Evolutionary conservation across 1,140 invertebrate species (phyloP).

Genomic region (Drosophila virilis): DNA sequence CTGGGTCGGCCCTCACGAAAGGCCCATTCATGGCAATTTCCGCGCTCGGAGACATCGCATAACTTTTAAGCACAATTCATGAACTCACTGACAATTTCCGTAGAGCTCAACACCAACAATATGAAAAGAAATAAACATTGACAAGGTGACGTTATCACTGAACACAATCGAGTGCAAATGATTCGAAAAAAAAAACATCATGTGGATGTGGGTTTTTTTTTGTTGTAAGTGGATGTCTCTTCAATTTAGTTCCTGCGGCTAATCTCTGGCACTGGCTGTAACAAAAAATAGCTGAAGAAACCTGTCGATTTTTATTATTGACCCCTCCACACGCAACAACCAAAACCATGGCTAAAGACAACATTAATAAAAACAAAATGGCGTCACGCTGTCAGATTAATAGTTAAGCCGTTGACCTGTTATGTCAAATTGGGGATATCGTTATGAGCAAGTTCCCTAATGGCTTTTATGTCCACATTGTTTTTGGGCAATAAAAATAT

Average conservation of each 20-base stretch:
- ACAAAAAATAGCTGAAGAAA: background rate
- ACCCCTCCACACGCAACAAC: slow-evolving; percentile 7
- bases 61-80: slow-evolving; percentile 18
- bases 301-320: slow-evolving; percentile 23
- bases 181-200: slow-evolving; percentile 32
- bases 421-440: slow-evolving; percentile 9
- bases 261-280: background rate
- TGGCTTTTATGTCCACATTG: background rate
- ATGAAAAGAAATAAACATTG: slow-evolving; percentile 13
- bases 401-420: slow-evolving; percentile 15
- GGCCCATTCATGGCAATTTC: slow-evolving; percentile 33
- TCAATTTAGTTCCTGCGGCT: background rate
- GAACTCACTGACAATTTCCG: slow-evolving; percentile 8
- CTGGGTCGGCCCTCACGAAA: slow-evolving; percentile 4
- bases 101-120: background rate
- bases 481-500: slow-evolving; percentile 1
- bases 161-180: slow-evolving; percentile 55
- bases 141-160: slow-evolving; percentile 47
- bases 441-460: slow-evolving; percentile 5
- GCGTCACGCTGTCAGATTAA: slow-evolving; percentile 31
- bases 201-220: background rate
- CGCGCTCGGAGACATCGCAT: slow-evolving; percentile 8
- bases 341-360: slow-evolving; percentile 19
- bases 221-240: background rate
- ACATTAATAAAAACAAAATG: slow-evolving; percentile 55